Percentiles rank a stretch among this genome's conserved stretches.
Evolutionary conservation across 2,888 invertebrate species (phyloP).

Genomic region (Mechanitis messenoides): DNA sequence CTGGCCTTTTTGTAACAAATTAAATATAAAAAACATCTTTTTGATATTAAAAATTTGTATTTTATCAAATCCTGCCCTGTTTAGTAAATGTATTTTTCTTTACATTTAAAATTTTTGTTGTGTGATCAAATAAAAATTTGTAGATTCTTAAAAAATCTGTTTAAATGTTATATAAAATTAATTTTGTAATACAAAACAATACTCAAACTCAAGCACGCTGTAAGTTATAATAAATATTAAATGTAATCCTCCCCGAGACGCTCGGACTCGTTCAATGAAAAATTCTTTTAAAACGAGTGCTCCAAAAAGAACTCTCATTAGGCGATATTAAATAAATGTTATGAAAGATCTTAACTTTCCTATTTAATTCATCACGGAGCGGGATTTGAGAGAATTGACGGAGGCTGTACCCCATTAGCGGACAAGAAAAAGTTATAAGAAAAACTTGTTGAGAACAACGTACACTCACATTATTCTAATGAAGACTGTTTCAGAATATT

Average conservation of each 20-base stretch:
- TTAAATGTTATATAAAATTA: background rate
- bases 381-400: slow-evolving; percentile 52
- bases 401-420: slow-evolving; percentile 56
- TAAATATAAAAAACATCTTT: background rate
- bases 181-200: slow-evolving; percentile 3
- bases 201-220: background rate
- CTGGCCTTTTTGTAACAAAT: slow-evolving; percentile 5
- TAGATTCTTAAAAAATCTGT: too few relatives aligned
- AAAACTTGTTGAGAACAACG: slow-evolving; percentile 44
- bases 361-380: slow-evolving; percentile 31
- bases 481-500: too few relatives aligned
- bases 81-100: too few relatives aligned
- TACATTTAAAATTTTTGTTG: too few relatives aligned
- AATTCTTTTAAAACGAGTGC: background rate
- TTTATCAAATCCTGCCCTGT: too few relatives aligned
- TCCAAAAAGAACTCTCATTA: slow-evolving; percentile 5
- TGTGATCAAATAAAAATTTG: too few relatives aligned
- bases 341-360: slow-evolving; percentile 28
- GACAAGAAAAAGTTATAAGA: slow-evolving; percentile 48
- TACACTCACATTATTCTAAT: slow-evolving; percentile 31
- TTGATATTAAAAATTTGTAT: too few relatives aligned
- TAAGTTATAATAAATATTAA: slow-evolving; percentile 5
- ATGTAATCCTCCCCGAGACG: slow-evolving; percentile 3
- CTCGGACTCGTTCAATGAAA: background rate
- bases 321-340: slow-evolving; percentile 26